A percentile compares a stretch with the other conserved stretches of the same genome.
phyloP scores from a whole-genome alignment of 2,113 vertebrate genomes.

The Hipposideros armiger region DNA sequence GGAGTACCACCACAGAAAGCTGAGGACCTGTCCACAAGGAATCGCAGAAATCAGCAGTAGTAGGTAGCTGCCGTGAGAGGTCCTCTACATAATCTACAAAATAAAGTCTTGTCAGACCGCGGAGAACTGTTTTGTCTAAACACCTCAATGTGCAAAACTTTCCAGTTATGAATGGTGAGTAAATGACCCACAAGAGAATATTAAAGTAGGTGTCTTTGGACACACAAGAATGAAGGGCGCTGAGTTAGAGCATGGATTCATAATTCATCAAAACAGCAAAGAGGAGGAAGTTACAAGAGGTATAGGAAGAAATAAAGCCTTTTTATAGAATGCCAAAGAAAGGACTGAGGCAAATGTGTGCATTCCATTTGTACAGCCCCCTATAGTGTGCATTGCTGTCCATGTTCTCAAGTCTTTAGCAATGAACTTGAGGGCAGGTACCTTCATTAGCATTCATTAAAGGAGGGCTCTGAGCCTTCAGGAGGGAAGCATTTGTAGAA shows the following conservation, averaged over 20 bases:
- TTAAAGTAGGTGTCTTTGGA: not conserved
- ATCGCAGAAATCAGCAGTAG: not conserved
- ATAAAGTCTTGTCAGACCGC: not conserved
- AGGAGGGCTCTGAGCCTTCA: not conserved
- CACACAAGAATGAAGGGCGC: not conserved
- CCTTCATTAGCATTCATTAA: not conserved
- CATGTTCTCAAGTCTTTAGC: not conserved
- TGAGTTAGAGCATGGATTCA: not conserved
- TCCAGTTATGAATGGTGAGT: not conserved
- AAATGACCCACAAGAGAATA: not conserved
- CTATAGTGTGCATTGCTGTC: no score
- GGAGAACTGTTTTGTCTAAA: not conserved
- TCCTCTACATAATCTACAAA: not conserved
- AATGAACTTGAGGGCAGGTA: not conserved
- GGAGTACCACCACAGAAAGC: not conserved
- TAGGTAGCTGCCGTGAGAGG: not conserved
- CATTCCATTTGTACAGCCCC: accelerated
- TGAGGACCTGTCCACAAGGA: not conserved
- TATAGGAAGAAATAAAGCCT: not conserved
- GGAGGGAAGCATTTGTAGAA: not conserved
- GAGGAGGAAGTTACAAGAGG: not conserved
- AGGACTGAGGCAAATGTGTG: not conserved
- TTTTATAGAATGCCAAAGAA: not conserved
- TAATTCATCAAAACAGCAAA: not conserved
- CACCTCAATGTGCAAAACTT: not conserved